Evolutionary conservation across 2,888 invertebrate genomes (phyloP).

Genomic region (Chymomyza caudatula): DNA sequence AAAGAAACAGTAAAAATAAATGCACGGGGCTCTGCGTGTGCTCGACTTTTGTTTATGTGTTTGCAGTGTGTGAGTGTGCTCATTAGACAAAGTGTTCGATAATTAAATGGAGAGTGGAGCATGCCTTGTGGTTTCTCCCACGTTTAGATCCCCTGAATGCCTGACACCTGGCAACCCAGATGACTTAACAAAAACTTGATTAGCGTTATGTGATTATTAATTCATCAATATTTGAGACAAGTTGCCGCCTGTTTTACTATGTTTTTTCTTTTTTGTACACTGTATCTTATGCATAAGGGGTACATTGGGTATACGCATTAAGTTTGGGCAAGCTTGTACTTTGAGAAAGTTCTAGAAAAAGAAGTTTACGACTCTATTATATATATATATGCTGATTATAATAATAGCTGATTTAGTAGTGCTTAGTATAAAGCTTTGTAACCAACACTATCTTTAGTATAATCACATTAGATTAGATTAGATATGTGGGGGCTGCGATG

Average conservation of each 20-base stretch:
- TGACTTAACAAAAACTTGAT: not conserved
- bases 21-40: not conserved
- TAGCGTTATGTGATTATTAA: not conserved
- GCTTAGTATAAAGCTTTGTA: no score
- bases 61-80: slow-evolving; percentile 21
- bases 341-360: no score
- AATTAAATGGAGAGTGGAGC: slow-evolving; percentile 36
- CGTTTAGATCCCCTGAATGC: not conserved
- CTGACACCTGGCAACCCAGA: not conserved
- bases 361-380: no score
- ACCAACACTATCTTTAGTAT: no score
- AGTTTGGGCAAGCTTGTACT: no score
- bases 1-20: slow-evolving; percentile 22
- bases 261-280: not conserved
- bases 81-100: slow-evolving; percentile 42
- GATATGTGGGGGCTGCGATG: no score
- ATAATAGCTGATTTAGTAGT: no score
- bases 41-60: not conserved
- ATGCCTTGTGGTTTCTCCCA: not conserved
- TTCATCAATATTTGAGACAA: not conserved
- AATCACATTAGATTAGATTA: no score
- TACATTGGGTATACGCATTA: no score
- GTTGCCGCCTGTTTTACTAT: not conserved
- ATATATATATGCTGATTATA: no score
- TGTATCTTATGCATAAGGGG: not conserved